phyloP scores from a whole-genome alignment of 2,888 invertebrate species.

The Leptinotarsa juncta region DNA sequence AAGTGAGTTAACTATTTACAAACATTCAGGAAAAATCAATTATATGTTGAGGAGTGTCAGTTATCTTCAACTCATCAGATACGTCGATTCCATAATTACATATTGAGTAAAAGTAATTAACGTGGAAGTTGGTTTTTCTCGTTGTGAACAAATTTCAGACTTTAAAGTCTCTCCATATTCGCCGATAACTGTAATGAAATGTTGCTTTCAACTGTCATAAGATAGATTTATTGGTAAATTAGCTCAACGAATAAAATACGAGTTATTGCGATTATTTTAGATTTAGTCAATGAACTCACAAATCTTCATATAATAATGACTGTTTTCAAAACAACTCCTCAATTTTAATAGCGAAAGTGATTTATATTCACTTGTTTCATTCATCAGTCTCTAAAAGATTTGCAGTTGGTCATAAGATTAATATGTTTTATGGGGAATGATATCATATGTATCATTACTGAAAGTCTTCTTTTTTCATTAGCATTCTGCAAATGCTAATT shows the following conservation, averaged over 20 bases:
- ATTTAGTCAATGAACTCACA: neutral
- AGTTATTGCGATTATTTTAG: neutral
- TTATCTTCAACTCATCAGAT: neutral
- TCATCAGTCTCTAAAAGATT: too few species aligned
- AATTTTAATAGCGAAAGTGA: neutral
- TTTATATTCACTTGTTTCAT: neutral
- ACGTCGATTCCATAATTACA: neutral
- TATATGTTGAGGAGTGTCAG: neutral
- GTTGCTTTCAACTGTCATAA: too few species aligned
- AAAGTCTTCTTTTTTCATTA: too few species aligned
- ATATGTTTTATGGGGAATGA: neutral
- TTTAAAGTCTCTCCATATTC: too few species aligned
- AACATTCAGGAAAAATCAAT: neutral
- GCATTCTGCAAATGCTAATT: too few species aligned
- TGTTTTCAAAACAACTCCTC: neutral
- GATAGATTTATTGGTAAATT: too few species aligned
- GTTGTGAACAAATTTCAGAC: too few species aligned
- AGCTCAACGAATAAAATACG: neutral
- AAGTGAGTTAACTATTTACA: neutral
- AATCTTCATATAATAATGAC: slow-evolving; percentile 1
- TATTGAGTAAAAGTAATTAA: too few species aligned
- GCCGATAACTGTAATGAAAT: too few species aligned
- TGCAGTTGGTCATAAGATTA: neutral
- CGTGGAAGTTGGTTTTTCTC: too few species aligned
- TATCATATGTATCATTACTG: too few species aligned